Percentiles rank a stretch among this genome's conserved stretches.
Evolutionary conservation across 2,797 vertebrate species (phyloP).

Genomic region (Ibycter americanus): DNA sequence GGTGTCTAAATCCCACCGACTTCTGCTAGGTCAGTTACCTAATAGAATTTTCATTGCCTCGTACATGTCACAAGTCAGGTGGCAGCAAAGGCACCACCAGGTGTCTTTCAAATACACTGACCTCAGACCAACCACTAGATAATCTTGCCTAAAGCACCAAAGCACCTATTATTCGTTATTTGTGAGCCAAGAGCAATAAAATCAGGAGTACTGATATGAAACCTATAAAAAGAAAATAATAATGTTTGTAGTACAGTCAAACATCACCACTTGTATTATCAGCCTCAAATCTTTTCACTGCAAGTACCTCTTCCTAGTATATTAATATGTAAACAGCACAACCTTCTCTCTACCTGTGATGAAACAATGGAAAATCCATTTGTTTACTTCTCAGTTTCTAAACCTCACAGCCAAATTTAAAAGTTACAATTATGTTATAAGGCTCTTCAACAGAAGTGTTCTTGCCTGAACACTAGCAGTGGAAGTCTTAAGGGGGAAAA

Average conservation of each 20-base stretch:
- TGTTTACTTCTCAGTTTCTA: not conserved
- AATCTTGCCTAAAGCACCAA: not conserved
- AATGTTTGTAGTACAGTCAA: not conserved
- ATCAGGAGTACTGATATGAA: not conserved
- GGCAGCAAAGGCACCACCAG: not conserved
- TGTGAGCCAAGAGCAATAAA: not conserved
- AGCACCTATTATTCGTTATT: not conserved
- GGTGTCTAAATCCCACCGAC: not conserved
- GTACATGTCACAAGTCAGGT: not conserved
- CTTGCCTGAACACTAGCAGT: not conserved
- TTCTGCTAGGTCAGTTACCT: not conserved
- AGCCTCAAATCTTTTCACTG: not conserved
- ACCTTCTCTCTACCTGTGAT: not conserved
- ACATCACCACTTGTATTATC: not conserved
- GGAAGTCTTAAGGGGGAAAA: not conserved
- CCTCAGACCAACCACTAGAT: not conserved
- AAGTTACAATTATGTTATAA: not conserved
- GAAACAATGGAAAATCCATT: not conserved
- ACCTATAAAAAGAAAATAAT: not conserved
- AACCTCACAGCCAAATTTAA: not conserved
- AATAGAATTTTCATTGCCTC: not conserved
- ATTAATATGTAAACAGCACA: not conserved
- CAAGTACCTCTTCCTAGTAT: not conserved
- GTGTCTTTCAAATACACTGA: not conserved
- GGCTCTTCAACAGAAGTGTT: not conserved